Evolutionary conservation across 2,113 vertebrate species (phyloP).

Genomic region (Tragelaphus buxtoni): DNA sequence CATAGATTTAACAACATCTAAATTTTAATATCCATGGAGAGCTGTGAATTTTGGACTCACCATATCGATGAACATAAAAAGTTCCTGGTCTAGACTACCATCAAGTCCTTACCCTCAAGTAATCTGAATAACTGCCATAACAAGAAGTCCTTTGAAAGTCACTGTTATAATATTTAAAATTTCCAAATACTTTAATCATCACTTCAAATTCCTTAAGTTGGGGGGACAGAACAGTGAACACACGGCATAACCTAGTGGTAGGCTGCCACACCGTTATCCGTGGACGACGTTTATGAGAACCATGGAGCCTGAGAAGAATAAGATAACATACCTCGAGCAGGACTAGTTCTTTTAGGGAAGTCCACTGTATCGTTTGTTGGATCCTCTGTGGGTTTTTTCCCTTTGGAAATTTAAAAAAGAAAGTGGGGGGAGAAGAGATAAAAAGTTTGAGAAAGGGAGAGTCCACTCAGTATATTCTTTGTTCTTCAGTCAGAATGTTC

Average conservation of each 20-base stretch:
- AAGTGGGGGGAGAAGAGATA: not conserved
- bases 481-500: not conserved
- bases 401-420: conserved; percentile 72
- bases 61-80: not conserved
- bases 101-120: not conserved
- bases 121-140: not conserved
- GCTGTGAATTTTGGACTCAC: not conserved
- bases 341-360: conserved; percentile 92
- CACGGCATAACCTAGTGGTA: not conserved
- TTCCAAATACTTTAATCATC: not conserved
- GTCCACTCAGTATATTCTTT: not conserved
- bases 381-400: conserved; percentile 89
- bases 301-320: not conserved
- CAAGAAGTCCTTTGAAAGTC: not conserved
- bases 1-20: not conserved
- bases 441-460: conserved; percentile 14
- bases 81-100: not conserved
- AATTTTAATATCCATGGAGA: not conserved
- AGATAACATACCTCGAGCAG: conserved; percentile 89
- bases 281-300: not conserved
- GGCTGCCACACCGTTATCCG: not conserved
- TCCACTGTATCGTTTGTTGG: conserved; percentile 85
- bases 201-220: not conserved
- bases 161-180: not conserved
- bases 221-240: not conserved